A percentile compares a stretch with the other conserved stretches of the same genome.
Evolutionary conservation across 2,888 invertebrate genomes (phyloP).

Genomic region (Atherix ibis): DNA sequence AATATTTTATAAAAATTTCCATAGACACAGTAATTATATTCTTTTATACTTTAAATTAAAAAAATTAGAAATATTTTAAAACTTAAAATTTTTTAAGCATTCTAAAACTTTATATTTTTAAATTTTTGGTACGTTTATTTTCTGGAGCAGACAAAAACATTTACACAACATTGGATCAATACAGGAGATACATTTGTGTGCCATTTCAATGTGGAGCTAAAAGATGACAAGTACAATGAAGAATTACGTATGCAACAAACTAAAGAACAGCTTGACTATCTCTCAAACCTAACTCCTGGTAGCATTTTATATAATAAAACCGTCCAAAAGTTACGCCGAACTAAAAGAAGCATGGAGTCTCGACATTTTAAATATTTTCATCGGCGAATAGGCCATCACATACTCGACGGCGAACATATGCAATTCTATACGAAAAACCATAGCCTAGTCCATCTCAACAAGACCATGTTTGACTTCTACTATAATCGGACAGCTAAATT

Average conservation of each 20-base stretch:
- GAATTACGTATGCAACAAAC: conserved; percentile 3
- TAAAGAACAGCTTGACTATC: conserved; percentile 14
- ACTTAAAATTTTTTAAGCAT: too few species aligned
- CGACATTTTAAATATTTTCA: conserved; percentile 11
- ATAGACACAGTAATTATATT: too few species aligned
- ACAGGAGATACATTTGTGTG: conserved; percentile 26
- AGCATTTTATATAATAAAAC: conserved; percentile 14
- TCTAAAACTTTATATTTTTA: background rate
- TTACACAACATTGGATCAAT: conserved; percentile 24
- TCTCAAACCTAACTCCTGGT: conserved; percentile 16
- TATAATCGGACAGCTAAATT: conserved; percentile 6
- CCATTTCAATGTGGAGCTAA: conserved; percentile 22
- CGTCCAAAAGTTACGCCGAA: conserved; percentile 14
- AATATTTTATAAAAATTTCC: too few species aligned
- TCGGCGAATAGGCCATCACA: conserved; percentile 10
- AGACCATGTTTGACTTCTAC: conserved; percentile 5
- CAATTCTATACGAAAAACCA: too few species aligned
- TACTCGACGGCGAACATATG: conserved; percentile 8
- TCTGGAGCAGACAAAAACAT: conserved; percentile 19
- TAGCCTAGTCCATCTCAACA: conserved; percentile 5
- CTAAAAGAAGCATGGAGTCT: conserved; percentile 10
- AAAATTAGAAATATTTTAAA: too few species aligned
- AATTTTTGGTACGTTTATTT: conserved; percentile 7
- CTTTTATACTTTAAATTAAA: too few species aligned
- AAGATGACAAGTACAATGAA: background rate